Conservation (phyloP, 2,797 vertebrate genomes). For the Thripadectes ignobilis region DNA sequence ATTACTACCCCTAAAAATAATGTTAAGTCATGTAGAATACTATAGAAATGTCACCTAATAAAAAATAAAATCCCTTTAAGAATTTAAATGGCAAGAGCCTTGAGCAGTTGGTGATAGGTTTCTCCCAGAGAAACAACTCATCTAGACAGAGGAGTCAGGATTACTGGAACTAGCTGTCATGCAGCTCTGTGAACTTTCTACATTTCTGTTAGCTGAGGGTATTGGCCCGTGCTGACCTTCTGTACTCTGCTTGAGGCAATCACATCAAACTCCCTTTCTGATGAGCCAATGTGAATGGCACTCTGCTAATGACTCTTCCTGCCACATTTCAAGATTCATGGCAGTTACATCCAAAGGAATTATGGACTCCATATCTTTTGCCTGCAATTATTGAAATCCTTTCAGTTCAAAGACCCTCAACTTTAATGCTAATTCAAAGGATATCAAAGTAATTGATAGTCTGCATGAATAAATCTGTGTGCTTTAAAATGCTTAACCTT, state of each 20-base stretch:
- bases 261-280: conserved; percentile 46
- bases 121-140: conserved; percentile 46
- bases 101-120: conserved; percentile 21
- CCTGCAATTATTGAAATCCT: conserved; percentile 59
- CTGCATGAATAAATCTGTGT: conserved; percentile 28
- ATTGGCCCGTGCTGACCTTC: conserved; percentile 68
- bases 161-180: conserved; percentile 55
- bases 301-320: conserved; percentile 64
- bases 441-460: conserved; percentile 59
- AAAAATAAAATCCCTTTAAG: conserved; percentile 49
- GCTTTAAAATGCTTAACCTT: conserved; percentile 56
- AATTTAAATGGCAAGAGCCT: conserved; percentile 51
- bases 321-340: conserved; percentile 56
- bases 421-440: conserved; percentile 51
- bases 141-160: conserved; percentile 45
- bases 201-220: conserved; percentile 53
- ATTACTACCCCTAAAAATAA: conserved; percentile 31
- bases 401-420: conserved; percentile 37
- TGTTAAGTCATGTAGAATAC: conserved; percentile 49
- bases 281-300: conserved; percentile 34
- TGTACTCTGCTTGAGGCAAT: conserved; percentile 63
- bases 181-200: conserved; percentile 9
- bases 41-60: conserved; percentile 38
- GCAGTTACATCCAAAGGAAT: conserved; percentile 53
- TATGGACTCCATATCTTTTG: conserved; percentile 39